A percentile compares a stretch with the other conserved stretches of the same genome.
phyloP scores from a whole-genome alignment of 1,140 invertebrate species.

The Homarus americanus region DNA sequence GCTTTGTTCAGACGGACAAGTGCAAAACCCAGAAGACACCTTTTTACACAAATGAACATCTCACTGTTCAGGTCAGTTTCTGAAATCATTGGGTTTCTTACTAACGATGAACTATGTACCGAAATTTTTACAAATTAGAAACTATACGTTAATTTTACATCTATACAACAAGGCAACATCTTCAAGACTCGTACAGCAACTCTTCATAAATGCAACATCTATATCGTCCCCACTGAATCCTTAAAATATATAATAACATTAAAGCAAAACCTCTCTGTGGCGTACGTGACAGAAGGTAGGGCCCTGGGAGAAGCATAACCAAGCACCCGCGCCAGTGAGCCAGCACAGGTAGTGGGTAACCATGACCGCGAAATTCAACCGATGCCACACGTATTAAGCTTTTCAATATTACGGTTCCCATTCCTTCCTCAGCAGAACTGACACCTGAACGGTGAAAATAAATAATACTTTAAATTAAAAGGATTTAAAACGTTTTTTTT shows the following conservation, averaged over 20 bases:
- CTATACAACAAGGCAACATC: no score
- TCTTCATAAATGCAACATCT: neutral
- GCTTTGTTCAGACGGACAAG: neutral
- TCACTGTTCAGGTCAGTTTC: conserved; percentile 4
- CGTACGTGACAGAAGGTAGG: conserved; percentile 55
- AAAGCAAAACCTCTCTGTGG: conserved; percentile 18
- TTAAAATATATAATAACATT: conserved; percentile 36
- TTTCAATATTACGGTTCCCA: no score
- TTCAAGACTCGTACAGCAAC: no score
- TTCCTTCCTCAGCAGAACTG: no score
- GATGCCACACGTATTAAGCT: no score
- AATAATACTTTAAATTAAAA: no score
- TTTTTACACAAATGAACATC: neutral
- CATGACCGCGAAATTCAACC: conserved; percentile 34
- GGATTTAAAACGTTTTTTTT: no score
- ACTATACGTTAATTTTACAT: no score
- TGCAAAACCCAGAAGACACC: neutral
- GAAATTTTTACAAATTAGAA: no score
- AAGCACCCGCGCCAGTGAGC: neutral
- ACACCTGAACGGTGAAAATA: no score
- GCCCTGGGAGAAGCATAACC: conserved; percentile 24
- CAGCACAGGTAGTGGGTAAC: conserved; percentile 63
- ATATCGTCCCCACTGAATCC: neutral
- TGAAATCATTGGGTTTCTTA: neutral
- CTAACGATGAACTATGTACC: no score